Conservation (phyloP, 2,888 invertebrate genomes). For the Lepidocyrtinus sp. region DNA sequence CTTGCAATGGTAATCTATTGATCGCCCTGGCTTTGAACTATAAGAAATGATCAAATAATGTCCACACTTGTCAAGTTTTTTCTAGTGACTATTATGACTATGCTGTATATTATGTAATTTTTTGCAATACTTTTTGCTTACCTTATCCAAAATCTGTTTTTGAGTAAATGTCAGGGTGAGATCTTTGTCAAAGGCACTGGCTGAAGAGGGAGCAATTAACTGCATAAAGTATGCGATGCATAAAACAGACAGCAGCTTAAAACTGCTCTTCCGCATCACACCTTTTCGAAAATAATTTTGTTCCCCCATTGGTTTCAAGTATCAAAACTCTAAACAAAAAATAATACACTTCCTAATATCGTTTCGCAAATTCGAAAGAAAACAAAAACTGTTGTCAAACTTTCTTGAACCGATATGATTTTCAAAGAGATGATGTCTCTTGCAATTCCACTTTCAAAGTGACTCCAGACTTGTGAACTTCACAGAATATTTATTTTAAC, state of each 20-base stretch:
- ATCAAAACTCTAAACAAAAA: no score
- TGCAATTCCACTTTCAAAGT: background rate
- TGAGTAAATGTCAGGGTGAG: slow-evolving; percentile 33
- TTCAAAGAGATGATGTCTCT: background rate
- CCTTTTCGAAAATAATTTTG: background rate
- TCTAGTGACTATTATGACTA: background rate
- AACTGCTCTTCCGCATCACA: background rate
- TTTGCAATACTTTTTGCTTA: background rate
- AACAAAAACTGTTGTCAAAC: slow-evolving; percentile 3
- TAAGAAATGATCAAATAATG: background rate
- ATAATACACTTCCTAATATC: no score
- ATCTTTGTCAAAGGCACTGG: slow-evolving; percentile 31
- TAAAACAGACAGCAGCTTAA: background rate
- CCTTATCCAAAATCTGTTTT: slow-evolving; percentile 39
- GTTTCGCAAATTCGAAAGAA: background rate
- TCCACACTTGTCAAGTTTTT: background rate
- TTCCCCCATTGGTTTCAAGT: background rate
- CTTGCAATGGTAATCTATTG: slow-evolving; percentile 19
- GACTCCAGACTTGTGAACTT: background rate
- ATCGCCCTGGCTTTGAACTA: slow-evolving; percentile 29
- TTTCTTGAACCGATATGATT: no score
- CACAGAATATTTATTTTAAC: background rate
- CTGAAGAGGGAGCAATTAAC: background rate
- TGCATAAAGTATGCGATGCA: background rate
- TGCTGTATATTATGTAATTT: background rate